Percentiles rank a stretch among this genome's conserved stretches.
Conservation (phyloP, 1,140 invertebrate species). For the Drosophila parvula region DNA sequence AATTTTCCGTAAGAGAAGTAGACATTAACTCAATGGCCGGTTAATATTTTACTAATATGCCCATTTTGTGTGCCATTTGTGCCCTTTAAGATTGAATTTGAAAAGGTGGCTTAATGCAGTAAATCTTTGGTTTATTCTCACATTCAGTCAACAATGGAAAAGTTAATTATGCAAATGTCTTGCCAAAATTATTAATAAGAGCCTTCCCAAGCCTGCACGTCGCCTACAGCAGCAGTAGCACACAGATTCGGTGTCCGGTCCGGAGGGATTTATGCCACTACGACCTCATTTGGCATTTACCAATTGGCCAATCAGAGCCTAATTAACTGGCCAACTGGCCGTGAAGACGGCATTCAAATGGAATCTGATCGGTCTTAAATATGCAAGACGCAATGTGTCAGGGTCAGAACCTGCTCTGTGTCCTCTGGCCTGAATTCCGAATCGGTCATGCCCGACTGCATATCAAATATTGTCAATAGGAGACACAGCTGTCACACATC, state of each 20-base stretch:
- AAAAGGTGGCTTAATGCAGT: background rate
- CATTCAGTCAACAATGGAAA: conserved; percentile 5
- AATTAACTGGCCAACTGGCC: conserved; percentile 69
- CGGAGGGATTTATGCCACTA: conserved; percentile 22
- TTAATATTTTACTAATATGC: background rate
- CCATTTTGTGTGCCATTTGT: too few species aligned
- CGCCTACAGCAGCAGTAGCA: background rate
- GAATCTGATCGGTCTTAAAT: conserved; percentile 55
- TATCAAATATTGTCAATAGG: conserved; percentile 62
- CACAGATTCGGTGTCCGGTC: conserved; percentile 5
- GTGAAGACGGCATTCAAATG: conserved; percentile 65
- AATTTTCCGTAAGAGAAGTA: background rate
- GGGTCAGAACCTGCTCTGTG: conserved; percentile 35
- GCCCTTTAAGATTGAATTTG: background rate
- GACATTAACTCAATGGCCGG: background rate
- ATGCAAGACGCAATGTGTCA: conserved; percentile 69
- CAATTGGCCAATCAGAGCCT: conserved; percentile 61
- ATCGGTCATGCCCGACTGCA: conserved; percentile 56
- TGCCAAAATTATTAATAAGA: conserved; percentile 21
- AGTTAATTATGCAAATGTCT: conserved; percentile 22
- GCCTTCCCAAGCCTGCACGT: background rate
- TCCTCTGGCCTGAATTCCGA: conserved; percentile 25
- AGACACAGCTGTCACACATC: conserved; percentile 52
- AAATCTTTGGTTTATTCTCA: background rate
- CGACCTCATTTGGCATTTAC: conserved; percentile 40